These are phyloP conservation scores for Styela plicata DNA, from an alignment of 23 tunicate genomes.

Conservation along the genomic window DNA sequence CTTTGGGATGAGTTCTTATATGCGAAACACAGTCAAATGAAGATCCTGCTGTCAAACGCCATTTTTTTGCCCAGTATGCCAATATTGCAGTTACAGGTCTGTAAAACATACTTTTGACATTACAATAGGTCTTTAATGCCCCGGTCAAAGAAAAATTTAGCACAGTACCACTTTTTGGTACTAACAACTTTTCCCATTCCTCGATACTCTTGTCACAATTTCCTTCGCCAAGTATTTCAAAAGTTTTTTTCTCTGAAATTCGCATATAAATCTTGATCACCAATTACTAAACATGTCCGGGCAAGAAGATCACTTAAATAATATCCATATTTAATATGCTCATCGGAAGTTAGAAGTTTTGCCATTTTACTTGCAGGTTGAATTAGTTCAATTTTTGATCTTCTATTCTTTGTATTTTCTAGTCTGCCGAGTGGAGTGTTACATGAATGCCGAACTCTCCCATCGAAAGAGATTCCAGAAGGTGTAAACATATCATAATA, in stretches of 20 bases:
- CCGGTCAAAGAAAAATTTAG: neutral
- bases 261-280: constrained; percentile 9
- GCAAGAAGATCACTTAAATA: constrained; percentile 28
- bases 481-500: constrained; percentile 28
- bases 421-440: constrained; percentile 37
- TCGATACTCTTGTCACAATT: neutral
- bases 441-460: constrained; percentile 38
- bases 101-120: neutral
- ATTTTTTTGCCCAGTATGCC: neutral
- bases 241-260: neutral
- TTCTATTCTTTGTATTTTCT: constrained; percentile 15
- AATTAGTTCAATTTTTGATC: constrained; percentile 33
- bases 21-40: neutral
- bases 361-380: constrained; percentile 44
- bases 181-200: neutral
- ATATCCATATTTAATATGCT: constrained; percentile 22
- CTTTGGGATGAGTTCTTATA: neutral
- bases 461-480: constrained; percentile 45
- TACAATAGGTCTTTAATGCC: neutral
- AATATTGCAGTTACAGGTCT: neutral
- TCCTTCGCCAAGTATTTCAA: neutral
- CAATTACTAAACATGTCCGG: constrained; percentile 34
- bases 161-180: neutral
- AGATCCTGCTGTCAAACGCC: neutral
- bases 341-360: constrained; percentile 14